phyloP scores from a whole-genome alignment of 2,888 invertebrate genomes.

The Steinernema hermaphroditum region DNA sequence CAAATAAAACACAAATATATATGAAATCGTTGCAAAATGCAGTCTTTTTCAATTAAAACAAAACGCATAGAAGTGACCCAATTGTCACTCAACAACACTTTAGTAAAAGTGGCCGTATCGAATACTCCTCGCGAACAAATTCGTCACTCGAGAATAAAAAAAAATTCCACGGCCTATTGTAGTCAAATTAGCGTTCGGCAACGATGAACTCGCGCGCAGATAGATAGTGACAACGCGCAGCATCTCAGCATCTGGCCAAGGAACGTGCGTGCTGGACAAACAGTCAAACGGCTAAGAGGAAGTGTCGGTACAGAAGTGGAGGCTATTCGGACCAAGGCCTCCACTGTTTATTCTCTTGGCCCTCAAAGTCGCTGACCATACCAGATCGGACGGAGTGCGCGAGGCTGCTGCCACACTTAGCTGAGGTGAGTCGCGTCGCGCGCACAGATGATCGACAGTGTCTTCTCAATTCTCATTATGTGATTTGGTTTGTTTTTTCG shows the following conservation, averaged over 20 bases:
- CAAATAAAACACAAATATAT: too few species aligned
- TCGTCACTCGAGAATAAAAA: neutral
- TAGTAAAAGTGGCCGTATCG: neutral
- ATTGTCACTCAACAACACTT: too few species aligned
- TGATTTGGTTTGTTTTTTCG: neutral
- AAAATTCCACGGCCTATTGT: neutral
- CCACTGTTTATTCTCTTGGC: slow-evolving; percentile 24
- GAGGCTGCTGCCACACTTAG: neutral
- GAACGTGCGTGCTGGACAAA: slow-evolving; percentile 29
- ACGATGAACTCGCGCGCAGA: neutral
- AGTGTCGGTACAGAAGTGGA: slow-evolving; percentile 30
- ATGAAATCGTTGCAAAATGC: too few species aligned
- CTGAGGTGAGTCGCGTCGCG: neutral
- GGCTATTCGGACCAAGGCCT: slow-evolving; percentile 3
- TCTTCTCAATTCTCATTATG: slow-evolving; percentile 7
- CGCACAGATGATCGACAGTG: neutral
- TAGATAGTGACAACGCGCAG: slow-evolving; percentile 2
- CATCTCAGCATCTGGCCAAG: slow-evolving; percentile 26
- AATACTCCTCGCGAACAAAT: neutral
- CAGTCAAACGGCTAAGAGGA: slow-evolving; percentile 25
- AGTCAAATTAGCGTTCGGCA: neutral
- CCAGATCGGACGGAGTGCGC: slow-evolving; percentile 16
- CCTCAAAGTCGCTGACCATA: slow-evolving; percentile 31
- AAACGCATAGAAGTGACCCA: too few species aligned
- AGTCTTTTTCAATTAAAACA: too few species aligned